Evolutionary conservation across 2,113 vertebrate species (phyloP).

Genomic region (Trochalopteron elliotii): DNA sequence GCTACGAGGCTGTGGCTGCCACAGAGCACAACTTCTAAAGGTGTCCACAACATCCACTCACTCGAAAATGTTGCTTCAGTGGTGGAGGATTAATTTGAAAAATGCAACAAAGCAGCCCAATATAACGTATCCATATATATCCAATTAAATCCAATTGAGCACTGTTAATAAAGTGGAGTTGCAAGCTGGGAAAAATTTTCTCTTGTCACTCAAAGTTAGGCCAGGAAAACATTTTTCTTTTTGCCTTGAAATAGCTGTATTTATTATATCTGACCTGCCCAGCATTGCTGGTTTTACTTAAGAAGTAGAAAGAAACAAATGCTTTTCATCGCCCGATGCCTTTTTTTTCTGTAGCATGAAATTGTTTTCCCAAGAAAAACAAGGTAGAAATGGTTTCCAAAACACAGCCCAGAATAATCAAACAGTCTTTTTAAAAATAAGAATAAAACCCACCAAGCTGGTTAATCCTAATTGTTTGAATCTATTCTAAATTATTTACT

Average conservation of each 20-base stretch:
- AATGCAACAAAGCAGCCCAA: slow-evolving; percentile 9
- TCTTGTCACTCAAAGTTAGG: slow-evolving; percentile 63
- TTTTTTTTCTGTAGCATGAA: slow-evolving; percentile 25
- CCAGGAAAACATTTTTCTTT: slow-evolving; percentile 56
- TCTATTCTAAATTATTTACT: slow-evolving; percentile 62
- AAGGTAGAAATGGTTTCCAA: slow-evolving; percentile 45
- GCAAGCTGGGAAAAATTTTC: slow-evolving; percentile 65
- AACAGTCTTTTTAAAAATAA: background rate
- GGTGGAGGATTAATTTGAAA: slow-evolving; percentile 50
- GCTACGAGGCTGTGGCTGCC: slow-evolving; percentile 59
- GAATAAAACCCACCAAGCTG: background rate
- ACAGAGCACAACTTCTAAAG: slow-evolving; percentile 41
- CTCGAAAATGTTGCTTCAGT: slow-evolving; percentile 27
- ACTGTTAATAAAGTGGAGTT: slow-evolving; percentile 29
- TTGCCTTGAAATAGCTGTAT: slow-evolving; percentile 57
- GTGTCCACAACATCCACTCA: slow-evolving; percentile 62
- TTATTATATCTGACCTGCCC: slow-evolving; percentile 64
- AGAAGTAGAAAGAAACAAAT: slow-evolving; percentile 41
- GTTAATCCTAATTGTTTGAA: slow-evolving; percentile 65
- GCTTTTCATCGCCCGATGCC: slow-evolving; percentile 29
- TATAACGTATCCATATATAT: background rate
- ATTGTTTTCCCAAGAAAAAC: slow-evolving; percentile 31
- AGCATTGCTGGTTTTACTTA: slow-evolving; percentile 48
- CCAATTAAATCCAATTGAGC: slow-evolving; percentile 49
- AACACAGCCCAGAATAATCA: background rate